These are phyloP conservation scores for Corydoras sp. DNA, from an alignment of 2,113 vertebrate species.

Conservation along the genomic window DNA sequence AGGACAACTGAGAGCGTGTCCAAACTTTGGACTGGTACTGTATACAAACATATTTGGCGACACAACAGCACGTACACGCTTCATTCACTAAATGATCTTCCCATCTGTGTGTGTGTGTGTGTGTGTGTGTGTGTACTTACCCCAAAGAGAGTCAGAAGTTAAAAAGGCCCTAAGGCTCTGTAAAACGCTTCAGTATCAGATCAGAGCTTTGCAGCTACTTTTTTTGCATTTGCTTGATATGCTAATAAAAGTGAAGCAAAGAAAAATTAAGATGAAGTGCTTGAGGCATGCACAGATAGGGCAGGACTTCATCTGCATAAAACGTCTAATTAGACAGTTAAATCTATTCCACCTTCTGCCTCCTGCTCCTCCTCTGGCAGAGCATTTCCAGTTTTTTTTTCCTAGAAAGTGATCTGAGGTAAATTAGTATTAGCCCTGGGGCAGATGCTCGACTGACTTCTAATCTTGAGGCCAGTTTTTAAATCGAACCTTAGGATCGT, in stretches of 20 bases:
- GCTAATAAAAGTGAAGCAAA: slow-evolving; percentile 43
- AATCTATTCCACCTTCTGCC: slow-evolving; percentile 38
- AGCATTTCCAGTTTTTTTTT: slow-evolving; percentile 13
- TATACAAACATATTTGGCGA: no score
- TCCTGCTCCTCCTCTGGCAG: slow-evolving; percentile 28
- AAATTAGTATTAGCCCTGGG: slow-evolving; percentile 29
- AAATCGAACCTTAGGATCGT: slow-evolving; percentile 6
- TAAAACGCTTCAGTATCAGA: slow-evolving; percentile 38
- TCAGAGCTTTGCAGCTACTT: slow-evolving; percentile 36
- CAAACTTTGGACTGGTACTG: no score
- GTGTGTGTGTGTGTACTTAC: slow-evolving; percentile 7
- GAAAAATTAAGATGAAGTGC: slow-evolving; percentile 36
- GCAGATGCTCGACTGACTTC: slow-evolving; percentile 24
- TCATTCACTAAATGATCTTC: not conserved
- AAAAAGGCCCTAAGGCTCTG: slow-evolving; percentile 28
- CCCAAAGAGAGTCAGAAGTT: slow-evolving; percentile 34
- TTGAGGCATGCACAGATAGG: slow-evolving; percentile 36
- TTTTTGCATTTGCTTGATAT: slow-evolving; percentile 44
- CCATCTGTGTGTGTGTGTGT: not conserved
- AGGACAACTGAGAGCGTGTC: no score
- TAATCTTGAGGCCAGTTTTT: slow-evolving; percentile 20
- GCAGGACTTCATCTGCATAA: slow-evolving; percentile 31
- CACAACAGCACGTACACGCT: no score
- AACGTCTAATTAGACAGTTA: slow-evolving; percentile 49
- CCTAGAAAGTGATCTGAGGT: slow-evolving; percentile 21